These are phyloP conservation scores for Apodemus sylvaticus DNA, from an alignment of 2,113 vertebrate species.

Conservation along the genomic window DNA sequence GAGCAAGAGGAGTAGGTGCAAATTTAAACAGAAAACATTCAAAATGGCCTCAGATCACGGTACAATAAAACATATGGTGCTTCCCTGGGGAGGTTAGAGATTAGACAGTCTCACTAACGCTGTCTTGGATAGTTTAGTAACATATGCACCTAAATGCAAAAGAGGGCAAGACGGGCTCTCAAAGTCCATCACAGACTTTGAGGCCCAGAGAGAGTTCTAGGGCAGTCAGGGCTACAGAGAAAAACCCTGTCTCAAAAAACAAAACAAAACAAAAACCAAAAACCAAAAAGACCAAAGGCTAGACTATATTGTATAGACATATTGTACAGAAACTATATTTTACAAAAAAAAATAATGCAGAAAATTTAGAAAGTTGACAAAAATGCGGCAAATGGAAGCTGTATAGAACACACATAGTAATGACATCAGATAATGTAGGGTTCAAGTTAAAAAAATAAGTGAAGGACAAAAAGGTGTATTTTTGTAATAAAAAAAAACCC, in stretches of 20 bases:
- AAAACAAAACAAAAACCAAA: not conserved
- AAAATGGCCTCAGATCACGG: not conserved
- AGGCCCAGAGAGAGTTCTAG: not conserved
- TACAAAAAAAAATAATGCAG: not conserved
- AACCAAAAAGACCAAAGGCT: not conserved
- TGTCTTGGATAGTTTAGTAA: slow-evolving; percentile 4
- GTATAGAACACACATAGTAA: not conserved
- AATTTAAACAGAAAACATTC: slow-evolving; percentile 54
- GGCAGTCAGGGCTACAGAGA: not conserved
- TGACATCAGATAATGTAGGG: not conserved
- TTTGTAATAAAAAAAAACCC: not conserved
- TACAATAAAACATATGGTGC: not conserved
- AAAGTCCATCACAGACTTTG: not conserved
- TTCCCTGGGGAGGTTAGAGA: not conserved
- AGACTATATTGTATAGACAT: not conserved
- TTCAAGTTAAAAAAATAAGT: not conserved
- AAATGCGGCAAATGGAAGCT: not conserved
- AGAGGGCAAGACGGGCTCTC: not conserved
- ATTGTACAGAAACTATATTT: not conserved
- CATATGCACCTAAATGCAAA: not conserved
- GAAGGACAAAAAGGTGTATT: not conserved
- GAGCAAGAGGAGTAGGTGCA: slow-evolving; percentile 29
- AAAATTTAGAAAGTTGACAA: slow-evolving; percentile 18
- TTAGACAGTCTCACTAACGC: not conserved
- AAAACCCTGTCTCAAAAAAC: not conserved